Evolutionary conservation across 2,797 vertebrate genomes (phyloP), one percentile per base, ranked within the genome.

Genomic region (Lacerta bilineata): DNA sequence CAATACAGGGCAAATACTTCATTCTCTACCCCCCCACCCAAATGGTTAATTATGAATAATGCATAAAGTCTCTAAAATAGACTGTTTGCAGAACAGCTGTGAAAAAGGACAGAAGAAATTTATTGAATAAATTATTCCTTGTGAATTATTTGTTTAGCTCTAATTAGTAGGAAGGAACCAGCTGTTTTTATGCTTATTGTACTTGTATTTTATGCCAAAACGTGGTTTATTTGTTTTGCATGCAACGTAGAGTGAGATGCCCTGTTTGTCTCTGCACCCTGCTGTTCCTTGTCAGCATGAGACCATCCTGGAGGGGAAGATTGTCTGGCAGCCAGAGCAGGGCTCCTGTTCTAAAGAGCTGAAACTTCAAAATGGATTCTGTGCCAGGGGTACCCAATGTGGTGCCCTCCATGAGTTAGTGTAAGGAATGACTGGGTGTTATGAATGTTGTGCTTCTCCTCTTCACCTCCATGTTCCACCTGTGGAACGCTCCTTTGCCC

Each of bases 61-160:
- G 87, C 66, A 84, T 84, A 59, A 80, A 75, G 78, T 89, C 59
- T 80, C 77, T 74, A 85, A 89, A 89, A 85, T 74, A 89, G 75
- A 66, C 77, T 81, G 77, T 85, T 85, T 81, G 69, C 83, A 66
- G 69, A 89, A 80, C 83, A 89, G 88, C 88, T 89, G 83, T 89
- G 88, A 89, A 80, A 89, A 85, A 80, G 55, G 88, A 85, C 83
- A 75, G 88, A 68, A 81, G n/a, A 75, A 89, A 89, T 81, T 85
- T 89, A 85, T 89, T 85, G 88, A 89, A 89, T 85, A 85, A 80
- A 81, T 89, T 89, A 89, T 89, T 89, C 41, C 69, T 85, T 89
- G 78, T 85, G 88, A 85, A 89, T 89, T 85, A 89, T 89, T 89
- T 89, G 83, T 89, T 89, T 89, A 89, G 69, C 71, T 89, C 83